These are phyloP conservation scores for Furcifer pardalis DNA, from an alignment of 2,797 vertebrate genomes.

Conservation along the genomic window DNA sequence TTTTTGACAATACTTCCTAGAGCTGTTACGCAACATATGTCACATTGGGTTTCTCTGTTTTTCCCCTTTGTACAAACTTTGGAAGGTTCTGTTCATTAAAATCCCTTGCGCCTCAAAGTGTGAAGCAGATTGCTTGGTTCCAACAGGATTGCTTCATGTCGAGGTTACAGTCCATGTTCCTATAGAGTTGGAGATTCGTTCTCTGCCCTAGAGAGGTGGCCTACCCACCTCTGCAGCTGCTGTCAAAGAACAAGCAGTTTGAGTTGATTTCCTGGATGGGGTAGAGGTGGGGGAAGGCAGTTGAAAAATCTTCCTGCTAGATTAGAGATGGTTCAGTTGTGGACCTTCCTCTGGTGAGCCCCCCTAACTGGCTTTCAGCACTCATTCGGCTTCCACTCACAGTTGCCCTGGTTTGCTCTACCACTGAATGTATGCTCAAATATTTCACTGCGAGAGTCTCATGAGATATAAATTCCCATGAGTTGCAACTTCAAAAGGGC, in stretches of 20 bases:
- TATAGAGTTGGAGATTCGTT: constrained; percentile 42
- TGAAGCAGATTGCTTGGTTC: not conserved
- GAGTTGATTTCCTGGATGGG: not conserved
- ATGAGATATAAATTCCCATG: not conserved
- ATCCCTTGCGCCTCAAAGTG: constrained; percentile 12
- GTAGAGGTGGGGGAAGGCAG: rapidly evolving
- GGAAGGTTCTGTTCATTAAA: constrained; percentile 17
- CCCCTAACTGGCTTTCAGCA: not conserved
- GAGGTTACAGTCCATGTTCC: constrained; percentile 31
- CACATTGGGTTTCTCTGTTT: constrained; percentile 17
- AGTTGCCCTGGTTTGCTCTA: not conserved
- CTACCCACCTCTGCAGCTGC: constrained; percentile 17
- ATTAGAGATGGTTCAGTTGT: not conserved
- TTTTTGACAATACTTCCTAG: not conserved
- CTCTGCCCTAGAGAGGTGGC: constrained; percentile 7
- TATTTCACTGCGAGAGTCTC: not conserved
- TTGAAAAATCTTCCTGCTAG: not conserved
- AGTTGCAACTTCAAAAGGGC: not conserved
- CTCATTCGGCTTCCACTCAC: not conserved
- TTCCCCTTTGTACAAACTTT: not conserved
- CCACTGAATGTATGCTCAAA: not conserved
- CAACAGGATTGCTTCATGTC: rapidly evolving
- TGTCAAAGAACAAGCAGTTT: not conserved
- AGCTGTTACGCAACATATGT: constrained; percentile 22
- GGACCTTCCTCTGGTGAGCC: not conserved